Evolutionary conservation across 2,888 invertebrate genomes (phyloP), one percentile per base, ranked within the genome.

Genomic region (Leptinotarsa tumamoca): DNA sequence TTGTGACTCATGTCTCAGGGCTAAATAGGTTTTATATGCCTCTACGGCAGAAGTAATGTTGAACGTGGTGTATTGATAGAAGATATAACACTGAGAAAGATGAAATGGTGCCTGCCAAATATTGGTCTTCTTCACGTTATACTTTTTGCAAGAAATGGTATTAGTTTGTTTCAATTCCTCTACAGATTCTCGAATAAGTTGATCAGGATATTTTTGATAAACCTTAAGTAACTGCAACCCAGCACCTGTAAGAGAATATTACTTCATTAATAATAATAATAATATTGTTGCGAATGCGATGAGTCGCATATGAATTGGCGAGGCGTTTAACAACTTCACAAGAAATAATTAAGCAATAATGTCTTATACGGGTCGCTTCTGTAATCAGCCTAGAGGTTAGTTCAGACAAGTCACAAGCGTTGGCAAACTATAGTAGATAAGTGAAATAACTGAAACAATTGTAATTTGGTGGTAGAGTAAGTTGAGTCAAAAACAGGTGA

Each of bases 151-250:
- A 52, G 68, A 69, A 15, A 78, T 73, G 15, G 76, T 78, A 54
- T 79, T 78, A 33, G 54, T 54, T 0, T 87, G 82, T 13, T 92
- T 89, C 56, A 94, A 90, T 81, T 92, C 90, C 4, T 88, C 86
- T 82, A 94, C 91, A 0, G 93, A 92, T 0, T 89, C 88, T 70
- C 91, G 89, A 4, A 95, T 87, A 5, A 93, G 84, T 43, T 89
- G 88, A 79, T 95, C 94, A 0, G 93, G 91, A 86, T 93, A 95
- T 79, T 92, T 92, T 81, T 93, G 93, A 83, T 94, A 94, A 18
- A 95, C 91, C 83, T 92, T 91, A 82, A 93, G 94, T 77, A 95
- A 89, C 79, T 94, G 93, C 81, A 92, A 91, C 0, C 92, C 91
- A 86, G 92, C 92, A 0, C 91, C 90, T 1, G 91, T 90, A 73